A percentile compares a stretch with the other conserved stretches of the same genome.
Conservation (phyloP, 2,797 vertebrate species). For the Melanotaenia boesemani region DNA sequence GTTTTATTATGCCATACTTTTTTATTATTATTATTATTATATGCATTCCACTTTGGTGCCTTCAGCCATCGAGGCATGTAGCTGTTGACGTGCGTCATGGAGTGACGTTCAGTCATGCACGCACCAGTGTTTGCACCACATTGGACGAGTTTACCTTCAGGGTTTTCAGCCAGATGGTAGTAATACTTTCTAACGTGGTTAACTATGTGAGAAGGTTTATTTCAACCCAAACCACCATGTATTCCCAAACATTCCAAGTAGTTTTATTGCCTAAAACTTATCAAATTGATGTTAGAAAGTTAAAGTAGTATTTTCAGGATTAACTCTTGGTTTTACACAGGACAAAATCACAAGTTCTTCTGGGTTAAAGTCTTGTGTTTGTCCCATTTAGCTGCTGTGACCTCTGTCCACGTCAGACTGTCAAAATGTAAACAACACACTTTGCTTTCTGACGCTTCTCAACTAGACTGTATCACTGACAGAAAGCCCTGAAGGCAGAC, state of each 20-base stretch:
- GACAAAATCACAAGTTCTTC: not conserved
- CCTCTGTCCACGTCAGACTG: not conserved
- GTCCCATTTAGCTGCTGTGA: not conserved
- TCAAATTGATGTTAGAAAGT: not conserved
- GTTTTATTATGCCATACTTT: not conserved
- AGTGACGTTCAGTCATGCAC: not conserved
- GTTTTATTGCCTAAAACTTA: not conserved
- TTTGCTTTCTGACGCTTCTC: not conserved
- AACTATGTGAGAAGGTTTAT: not conserved
- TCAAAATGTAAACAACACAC: not conserved
- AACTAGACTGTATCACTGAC: not conserved
- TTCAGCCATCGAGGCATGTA: not conserved
- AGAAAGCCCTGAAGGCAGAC: not conserved
- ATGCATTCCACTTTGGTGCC: not conserved
- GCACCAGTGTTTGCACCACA: not conserved
- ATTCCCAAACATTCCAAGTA: not conserved
- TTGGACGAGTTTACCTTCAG: not conserved
- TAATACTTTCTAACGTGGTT: not conserved
- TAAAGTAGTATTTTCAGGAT: not conserved
- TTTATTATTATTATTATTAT: not conserved
- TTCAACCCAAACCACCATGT: not conserved
- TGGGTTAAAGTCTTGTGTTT: not conserved
- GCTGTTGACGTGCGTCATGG: not conserved
- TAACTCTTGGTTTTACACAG: not conserved
- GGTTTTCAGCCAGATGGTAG: constrained; percentile 4